These are phyloP conservation scores for Nowickia ferox DNA, from an alignment of 2,888 invertebrate species.

Conservation along the genomic window DNA sequence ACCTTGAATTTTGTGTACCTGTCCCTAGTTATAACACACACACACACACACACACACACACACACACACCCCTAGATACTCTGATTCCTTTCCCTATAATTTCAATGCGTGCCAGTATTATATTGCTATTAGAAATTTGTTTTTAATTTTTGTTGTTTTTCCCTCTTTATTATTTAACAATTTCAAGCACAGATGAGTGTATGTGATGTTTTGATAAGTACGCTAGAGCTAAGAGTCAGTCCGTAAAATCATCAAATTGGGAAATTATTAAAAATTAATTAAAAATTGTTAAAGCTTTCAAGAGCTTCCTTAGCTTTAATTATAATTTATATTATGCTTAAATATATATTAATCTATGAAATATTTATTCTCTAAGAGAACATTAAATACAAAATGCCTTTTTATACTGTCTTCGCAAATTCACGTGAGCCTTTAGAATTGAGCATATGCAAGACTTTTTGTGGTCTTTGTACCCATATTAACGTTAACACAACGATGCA, in stretches of 20 bases:
- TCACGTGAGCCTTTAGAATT: neutral
- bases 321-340: no score
- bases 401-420: neutral
- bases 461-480: conserved; percentile 39
- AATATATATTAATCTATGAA: no score
- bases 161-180: conserved; percentile 45
- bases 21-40: conserved; percentile 43
- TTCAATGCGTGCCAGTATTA: conserved; percentile 2
- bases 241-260: neutral
- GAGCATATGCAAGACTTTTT: neutral
- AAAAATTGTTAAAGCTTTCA: no score
- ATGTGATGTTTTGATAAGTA: conserved; percentile 31
- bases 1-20: conserved; percentile 66
- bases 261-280: neutral
- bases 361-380: no score
- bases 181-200: conserved; percentile 60
- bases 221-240: neutral
- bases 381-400: neutral
- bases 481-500: conserved; percentile 41
- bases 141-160: conserved; percentile 2
- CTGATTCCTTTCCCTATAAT: conserved; percentile 42
- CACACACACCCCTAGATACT: no score
- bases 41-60: no score
- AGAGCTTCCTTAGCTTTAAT: no score
- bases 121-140: neutral